Evolutionary conservation across 2,888 invertebrate species (phyloP), one percentile per base, ranked within the genome.

Genomic region (Thymelicus lineola): DNA sequence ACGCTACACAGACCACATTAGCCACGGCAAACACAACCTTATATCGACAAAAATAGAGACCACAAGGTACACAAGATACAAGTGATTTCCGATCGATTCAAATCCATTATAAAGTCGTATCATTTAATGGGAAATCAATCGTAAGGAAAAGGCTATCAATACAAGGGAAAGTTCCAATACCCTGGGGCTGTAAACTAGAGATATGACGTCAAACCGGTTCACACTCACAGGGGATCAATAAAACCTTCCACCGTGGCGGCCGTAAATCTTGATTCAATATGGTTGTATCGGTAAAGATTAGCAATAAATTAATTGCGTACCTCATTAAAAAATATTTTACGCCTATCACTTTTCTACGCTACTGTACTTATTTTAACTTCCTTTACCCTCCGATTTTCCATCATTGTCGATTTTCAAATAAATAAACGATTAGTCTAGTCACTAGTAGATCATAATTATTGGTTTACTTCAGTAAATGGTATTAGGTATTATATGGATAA

Each of bases 91-190:
- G 10, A 53, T 20, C 20, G 17, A 20, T 53, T 53, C 53, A 53
- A 53, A 53, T 12, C 20, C 53, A 53, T 20, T 53, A 53, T 53
- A 53, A 20, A 53, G 20, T 20, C 53, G 53, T 53, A 20, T 53
- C 17, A 20, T 53, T 28, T 28, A 53, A 53, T 53, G 53, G 53
- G 20, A 12, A 20, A 53, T 53, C 53, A 53, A 53, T 53, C 53
- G 53, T 53, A 53, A 53, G 53, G 53, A 53, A 53, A 20, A 20
- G 20, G 17, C 20, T 53, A 53, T 53, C 53, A 53, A 53, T 20
- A 28, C 53, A 10, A 53, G 53, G 53, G 53, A 53, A 53, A 53
- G 53, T 53, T 53, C 20, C 12, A 53, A 53, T 53, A 20, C 10
- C 20, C 5, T 20, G 12, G 12, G 53, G 20, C 53, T 53, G 53